Evolutionary conservation across 2,797 vertebrate genomes (phyloP), one percentile per base, ranked within the genome.

Genomic region (Mormyrus hasselquistii): DNA sequence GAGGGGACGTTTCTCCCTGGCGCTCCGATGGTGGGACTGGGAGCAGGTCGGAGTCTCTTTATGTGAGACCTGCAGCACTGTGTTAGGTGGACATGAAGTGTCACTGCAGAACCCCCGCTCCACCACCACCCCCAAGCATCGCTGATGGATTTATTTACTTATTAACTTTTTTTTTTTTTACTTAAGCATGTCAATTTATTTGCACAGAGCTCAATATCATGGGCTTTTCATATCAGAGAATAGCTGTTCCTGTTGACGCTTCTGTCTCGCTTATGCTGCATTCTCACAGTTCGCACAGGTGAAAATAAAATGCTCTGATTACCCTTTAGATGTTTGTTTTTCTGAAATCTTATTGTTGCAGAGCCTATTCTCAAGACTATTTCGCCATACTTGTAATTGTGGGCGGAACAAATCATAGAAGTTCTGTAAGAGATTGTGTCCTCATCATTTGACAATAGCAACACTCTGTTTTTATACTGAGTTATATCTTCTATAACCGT

Each of bases 1-100:
- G 94, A 88, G 89, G 93, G 93, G 94, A 92, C 94, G 92, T 93
- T 94, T 93, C 93, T 93, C 94, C 91, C 91, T 2, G 92, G 93
- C 92, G 92, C 93, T 95, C 93, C 94, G 94, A 94, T 93, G 92
- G 0, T 91, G 92, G 57, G 93, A 94, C 94, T 94, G 52, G 52
- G 93, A 92, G 92, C 93, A 93, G 89, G 87, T 79, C 90, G 93
- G 90, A 92, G 92, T 92, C 73, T 52, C 34, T 29, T 83, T 93
- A 88, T 90, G 91, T 3, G 0, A 93, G 91, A 89, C 91, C 86
- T 55, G 55, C 84, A 82, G 90, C 12, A 5, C 34, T 38, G n/a
- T 47, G 69, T 52, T 49, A 41, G 12, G 2, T 82, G 76, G 76
- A 47, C 34, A 16, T 82, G 76, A 82, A 82, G 14, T 79, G 79